phyloP scores from a whole-genome alignment of 2,113 vertebrate species.

The Cacatua alba region DNA sequence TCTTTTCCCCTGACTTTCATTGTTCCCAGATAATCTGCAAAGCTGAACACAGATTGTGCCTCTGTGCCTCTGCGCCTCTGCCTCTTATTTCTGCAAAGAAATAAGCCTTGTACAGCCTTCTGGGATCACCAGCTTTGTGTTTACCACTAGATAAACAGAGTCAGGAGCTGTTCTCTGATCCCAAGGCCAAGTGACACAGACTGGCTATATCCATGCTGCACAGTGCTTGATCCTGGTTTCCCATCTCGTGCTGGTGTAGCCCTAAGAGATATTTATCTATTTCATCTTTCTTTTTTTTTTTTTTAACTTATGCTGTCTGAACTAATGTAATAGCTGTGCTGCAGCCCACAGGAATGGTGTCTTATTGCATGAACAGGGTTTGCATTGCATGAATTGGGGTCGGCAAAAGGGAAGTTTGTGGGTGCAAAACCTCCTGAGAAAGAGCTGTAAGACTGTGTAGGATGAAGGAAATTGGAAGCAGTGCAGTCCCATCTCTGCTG shows the following conservation, averaged over 20 bases:
- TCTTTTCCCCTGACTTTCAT: neutral
- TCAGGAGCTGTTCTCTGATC: neutral
- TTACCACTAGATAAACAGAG: neutral
- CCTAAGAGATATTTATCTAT: neutral
- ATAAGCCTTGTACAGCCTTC: neutral
- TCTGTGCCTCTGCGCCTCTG: neutral
- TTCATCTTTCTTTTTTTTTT: neutral
- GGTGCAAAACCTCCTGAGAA: neutral
- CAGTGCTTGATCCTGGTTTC: neutral
- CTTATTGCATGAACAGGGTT: neutral
- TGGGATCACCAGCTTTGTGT: neutral
- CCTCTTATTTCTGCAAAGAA: neutral
- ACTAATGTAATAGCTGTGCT: neutral
- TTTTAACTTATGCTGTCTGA: neutral
- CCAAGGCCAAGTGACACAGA: neutral
- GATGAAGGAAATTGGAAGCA: neutral
- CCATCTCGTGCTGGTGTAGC: neutral
- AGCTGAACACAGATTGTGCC: neutral
- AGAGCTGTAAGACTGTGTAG: neutral
- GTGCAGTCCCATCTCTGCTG: neutral
- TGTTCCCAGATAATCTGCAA: neutral
- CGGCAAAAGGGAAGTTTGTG: neutral
- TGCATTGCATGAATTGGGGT: neutral
- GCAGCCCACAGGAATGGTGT: neutral
- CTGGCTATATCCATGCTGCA: neutral